A percentile compares a stretch with the other conserved stretches of the same genome.
These are phyloP conservation scores for Alsophila aescularia DNA, from an alignment of 2,888 invertebrate genomes.

Conservation along the genomic window DNA sequence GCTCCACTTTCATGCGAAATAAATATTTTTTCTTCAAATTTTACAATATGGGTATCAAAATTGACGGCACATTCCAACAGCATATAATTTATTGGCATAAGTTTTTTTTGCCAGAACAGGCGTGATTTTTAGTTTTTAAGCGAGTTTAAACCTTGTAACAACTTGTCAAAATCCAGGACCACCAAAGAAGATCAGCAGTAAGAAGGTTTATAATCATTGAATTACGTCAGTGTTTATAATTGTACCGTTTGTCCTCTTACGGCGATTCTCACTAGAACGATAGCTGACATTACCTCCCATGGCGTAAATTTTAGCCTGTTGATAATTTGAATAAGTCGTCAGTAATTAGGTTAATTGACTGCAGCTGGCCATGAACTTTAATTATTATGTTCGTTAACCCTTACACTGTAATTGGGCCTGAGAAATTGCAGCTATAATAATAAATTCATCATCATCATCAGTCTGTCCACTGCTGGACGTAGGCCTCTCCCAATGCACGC, in stretches of 20 bases:
- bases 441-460: too few species aligned
- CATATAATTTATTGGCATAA: too few species aligned
- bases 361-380: constrained; percentile 51
- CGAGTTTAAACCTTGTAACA: too few species aligned
- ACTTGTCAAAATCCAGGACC: constrained; percentile 17
- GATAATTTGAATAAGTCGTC: constrained; percentile 29
- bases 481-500: too few species aligned
- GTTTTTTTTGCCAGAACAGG: too few species aligned
- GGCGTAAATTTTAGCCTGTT: constrained; percentile 2
- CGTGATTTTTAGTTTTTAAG: too few species aligned
- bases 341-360: constrained; percentile 45
- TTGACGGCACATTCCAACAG: too few species aligned
- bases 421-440: constrained; percentile 1
- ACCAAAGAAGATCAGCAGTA: constrained; percentile 15
- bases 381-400: constrained; percentile 39
- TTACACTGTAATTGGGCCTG: constrained; percentile 18
- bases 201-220: constrained; percentile 6
- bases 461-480: too few species aligned
- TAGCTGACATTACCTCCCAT: background rate
- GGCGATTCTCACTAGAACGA: background rate
- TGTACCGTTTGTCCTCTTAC: background rate
- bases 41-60: too few species aligned
- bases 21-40: too few species aligned
- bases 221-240: too few species aligned
- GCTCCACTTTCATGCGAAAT: background rate